These are phyloP conservation scores for Alosa alosa DNA, from an alignment of 2,113 vertebrate species.

Conservation along the genomic window DNA sequence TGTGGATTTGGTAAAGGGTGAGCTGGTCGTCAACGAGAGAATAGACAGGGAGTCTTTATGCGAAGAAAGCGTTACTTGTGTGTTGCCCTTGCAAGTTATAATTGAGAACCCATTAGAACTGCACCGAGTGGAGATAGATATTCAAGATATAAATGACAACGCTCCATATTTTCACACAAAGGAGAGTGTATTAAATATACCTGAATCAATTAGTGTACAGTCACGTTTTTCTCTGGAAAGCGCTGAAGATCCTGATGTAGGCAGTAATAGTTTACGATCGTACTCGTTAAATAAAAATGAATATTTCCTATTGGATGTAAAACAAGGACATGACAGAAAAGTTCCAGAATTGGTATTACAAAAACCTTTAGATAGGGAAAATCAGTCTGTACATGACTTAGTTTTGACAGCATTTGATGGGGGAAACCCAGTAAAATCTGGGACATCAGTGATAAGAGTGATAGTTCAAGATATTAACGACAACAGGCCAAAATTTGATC, in stretches of 20 bases:
- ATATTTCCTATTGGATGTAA: conserved; percentile 47
- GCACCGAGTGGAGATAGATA: conserved; percentile 51
- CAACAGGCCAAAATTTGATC: conserved; percentile 80
- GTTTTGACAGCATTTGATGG: conserved; percentile 67
- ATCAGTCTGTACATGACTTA: conserved; percentile 65
- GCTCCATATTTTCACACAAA: conserved; percentile 41
- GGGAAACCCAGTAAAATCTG: conserved; percentile 55
- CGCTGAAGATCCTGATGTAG: conserved; percentile 63
- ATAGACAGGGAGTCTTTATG: conserved; percentile 60
- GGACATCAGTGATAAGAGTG: conserved; percentile 57
- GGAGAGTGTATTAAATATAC: conserved; percentile 53
- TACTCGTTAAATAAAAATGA: conserved; percentile 62
- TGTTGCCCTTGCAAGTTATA: conserved; percentile 50
- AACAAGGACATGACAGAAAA: conserved; percentile 42
- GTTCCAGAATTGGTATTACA: conserved; percentile 66
- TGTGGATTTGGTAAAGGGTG: conserved; percentile 50
- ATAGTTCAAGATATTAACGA: conserved; percentile 78
- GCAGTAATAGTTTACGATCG: conserved; percentile 58
- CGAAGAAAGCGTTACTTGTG: conserved; percentile 46
- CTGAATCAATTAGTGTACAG: conserved; percentile 55
- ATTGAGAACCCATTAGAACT: conserved; percentile 49
- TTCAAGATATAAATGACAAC: conserved; percentile 59
- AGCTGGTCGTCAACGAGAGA: conserved; percentile 51
- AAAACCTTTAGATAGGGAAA: conserved; percentile 68
- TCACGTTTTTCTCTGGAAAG: conserved; percentile 61